Evolutionary conservation across 2,888 invertebrate species (phyloP).

Genomic region (Autographa gamma): DNA sequence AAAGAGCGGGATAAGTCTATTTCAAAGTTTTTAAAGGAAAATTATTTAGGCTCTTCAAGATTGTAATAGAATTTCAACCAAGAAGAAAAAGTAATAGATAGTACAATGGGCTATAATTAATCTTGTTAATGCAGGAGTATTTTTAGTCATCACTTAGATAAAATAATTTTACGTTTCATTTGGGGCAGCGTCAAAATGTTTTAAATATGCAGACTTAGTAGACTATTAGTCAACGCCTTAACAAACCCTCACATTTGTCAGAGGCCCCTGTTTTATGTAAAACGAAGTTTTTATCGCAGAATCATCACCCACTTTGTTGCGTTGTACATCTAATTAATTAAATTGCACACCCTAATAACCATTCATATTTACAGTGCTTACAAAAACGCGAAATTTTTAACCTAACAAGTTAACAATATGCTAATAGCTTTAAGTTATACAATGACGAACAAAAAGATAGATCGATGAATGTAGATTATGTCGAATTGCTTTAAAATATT

Average conservation of each 20-base stretch:
- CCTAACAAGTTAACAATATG: constrained; percentile 1
- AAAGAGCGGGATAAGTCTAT: too few relatives aligned
- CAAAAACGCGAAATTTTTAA: not conserved
- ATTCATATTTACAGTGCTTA: not conserved
- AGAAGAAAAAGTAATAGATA: not conserved
- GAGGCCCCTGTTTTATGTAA: not conserved
- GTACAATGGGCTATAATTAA: not conserved
- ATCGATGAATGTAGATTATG: constrained; percentile 1
- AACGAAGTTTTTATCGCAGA: constrained; percentile 7
- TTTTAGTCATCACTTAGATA: constrained; percentile 1
- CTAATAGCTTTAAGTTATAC: constrained; percentile 4
- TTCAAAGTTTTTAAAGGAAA: too few relatives aligned
- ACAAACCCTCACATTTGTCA: constrained; percentile 5
- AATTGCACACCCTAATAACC: constrained; percentile 7
- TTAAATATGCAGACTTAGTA: constrained; percentile 4
- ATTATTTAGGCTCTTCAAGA: too few relatives aligned
- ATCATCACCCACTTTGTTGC: constrained; percentile 5
- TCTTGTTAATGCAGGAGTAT: not conserved
- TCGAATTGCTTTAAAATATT: not conserved
- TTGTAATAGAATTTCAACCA: not conserved
- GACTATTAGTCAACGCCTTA: constrained; percentile 3
- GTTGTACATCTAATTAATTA: constrained; percentile 6
- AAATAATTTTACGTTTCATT: not conserved
- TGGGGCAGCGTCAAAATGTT: not conserved
- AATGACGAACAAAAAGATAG: constrained; percentile 1